A percentile compares a stretch with the other conserved stretches of the same genome.
Evolutionary conservation across 2,888 invertebrate species (phyloP).

Genomic region (Zaprionus lineosus): DNA sequence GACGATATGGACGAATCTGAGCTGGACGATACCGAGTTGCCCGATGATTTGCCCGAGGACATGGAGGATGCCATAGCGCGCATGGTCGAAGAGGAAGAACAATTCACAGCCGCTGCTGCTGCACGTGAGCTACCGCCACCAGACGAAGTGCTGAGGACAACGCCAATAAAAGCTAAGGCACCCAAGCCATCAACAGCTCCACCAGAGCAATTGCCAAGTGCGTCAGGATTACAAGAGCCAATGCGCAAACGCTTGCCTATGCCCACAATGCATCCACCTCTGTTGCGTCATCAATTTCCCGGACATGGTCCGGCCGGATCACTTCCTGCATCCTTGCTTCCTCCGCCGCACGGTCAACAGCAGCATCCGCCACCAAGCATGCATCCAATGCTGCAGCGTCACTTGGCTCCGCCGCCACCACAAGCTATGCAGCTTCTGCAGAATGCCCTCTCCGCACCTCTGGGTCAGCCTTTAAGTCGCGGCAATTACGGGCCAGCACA

Average conservation of each 20-base stretch:
- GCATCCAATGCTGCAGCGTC: conserved; percentile 77
- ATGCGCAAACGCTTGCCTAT: conserved; percentile 81
- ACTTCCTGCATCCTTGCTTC: conserved; percentile 58
- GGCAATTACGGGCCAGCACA: conserved; percentile 59
- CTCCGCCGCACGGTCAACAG: conserved; percentile 47
- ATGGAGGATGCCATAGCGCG: conserved; percentile 84
- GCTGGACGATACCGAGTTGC: conserved; percentile 81
- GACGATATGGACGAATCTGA: conserved; percentile 80
- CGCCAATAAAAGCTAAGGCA: conserved; percentile 44
- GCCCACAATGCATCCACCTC: conserved; percentile 81
- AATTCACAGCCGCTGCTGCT: conserved; percentile 85
- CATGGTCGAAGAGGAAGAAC: conserved; percentile 87
- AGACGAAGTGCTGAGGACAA: conserved; percentile 74
- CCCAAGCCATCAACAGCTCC: conserved; percentile 45
- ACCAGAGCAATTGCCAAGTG: conserved; percentile 46
- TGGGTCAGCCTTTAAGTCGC: conserved; percentile 77
- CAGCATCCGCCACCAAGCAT: conserved; percentile 43
- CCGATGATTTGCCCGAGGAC: conserved; percentile 83
- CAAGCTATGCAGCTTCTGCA: conserved; percentile 77
- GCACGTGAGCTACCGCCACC: conserved; percentile 84
- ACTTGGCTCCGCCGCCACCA: conserved; percentile 63
- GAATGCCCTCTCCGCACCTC: conserved; percentile 80
- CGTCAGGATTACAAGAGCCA: conserved; percentile 82
- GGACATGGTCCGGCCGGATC: conserved; percentile 28
- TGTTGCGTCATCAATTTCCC: conserved; percentile 79